Base-by-base conservation (phyloP, 1,140 invertebrate genomes). In the Maconellicoccus hirsutus region DNA sequence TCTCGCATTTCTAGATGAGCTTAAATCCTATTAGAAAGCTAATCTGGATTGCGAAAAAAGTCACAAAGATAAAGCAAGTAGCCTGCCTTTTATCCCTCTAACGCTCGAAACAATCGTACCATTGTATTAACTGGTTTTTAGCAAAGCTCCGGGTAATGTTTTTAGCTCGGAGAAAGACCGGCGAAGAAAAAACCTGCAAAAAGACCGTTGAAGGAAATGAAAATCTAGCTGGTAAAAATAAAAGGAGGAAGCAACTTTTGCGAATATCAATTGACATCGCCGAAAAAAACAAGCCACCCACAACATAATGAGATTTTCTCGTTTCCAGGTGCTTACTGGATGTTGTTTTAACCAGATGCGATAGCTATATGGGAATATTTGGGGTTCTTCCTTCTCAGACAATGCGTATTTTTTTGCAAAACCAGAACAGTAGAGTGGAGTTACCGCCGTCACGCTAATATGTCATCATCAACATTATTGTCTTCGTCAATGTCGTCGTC, bases 401-500 rank as follows among this genome's bases (percentile, higher is more conserved):
- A 33, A 33, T 33, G 12, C 29, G 29, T 33, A 33, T 33, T 6
- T 3, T 52, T 52, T 52, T 52, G 42, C 42, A 52, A 52, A 52
- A 52, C 4, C 42, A 38, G 33, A 38, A 38, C 33, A 14, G 14
- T 38, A 38, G 33, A 14, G 14, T 7, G 33, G 42, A 52, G 42
- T 16, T 16, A 52, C 42, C 42, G 42, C 42, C 42, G 42, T 16
- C 42, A 19, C 42, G 42, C 42, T 52, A 52, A 52, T 52, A 52
- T 52, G 42, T 52, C 42, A 52, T 52, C 42, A 52, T 52, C 42
- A 52, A 52, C 42, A 52, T 52, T 19, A 52, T 52, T 52, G 42
- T 52, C 42, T 52, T 19, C 42, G 42, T 52, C 42, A 52, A 52
- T 52, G 42, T 52, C 42, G n/a, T 52, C n/a, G 42, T 52, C n/a